phyloP scores from a whole-genome alignment of 1,140 invertebrate species.

The Heliconius himera region DNA sequence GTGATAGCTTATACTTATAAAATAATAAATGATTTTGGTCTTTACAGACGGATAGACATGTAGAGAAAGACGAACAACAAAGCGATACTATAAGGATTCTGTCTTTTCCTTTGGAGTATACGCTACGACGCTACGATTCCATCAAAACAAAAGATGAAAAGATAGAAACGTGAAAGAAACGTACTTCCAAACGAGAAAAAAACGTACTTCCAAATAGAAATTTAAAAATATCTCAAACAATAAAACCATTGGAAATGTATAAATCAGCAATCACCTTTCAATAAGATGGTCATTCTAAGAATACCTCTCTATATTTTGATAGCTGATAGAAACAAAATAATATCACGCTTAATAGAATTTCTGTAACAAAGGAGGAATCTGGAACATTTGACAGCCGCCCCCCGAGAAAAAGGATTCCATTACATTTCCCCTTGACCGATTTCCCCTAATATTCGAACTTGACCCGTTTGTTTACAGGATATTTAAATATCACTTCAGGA shows the following conservation, averaged over 20 bases:
- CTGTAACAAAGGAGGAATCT: background rate
- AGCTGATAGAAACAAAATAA: constrained; percentile 15
- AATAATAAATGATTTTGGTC: too few species aligned
- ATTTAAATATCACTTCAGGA: constrained; percentile 18
- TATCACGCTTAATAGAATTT: constrained; percentile 25
- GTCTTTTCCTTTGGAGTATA: too few species aligned
- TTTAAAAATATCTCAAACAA: too few species aligned
- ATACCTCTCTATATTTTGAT: background rate
- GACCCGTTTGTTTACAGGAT: constrained; percentile 25
- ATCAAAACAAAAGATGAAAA: too few species aligned
- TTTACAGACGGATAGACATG: too few species aligned
- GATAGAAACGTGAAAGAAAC: too few species aligned
- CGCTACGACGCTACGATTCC: too few species aligned
- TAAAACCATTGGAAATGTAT: background rate
- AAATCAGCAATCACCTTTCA: background rate
- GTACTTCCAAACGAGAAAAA: too few species aligned
- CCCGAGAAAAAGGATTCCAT: constrained; percentile 21
- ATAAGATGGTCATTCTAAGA: background rate
- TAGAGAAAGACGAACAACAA: too few species aligned
- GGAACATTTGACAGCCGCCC: constrained; percentile 16
- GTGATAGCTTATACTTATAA: too few species aligned
- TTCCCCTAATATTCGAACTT: constrained; percentile 28
- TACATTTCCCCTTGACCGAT: constrained; percentile 30
- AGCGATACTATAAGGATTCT: too few species aligned
- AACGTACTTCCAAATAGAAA: too few species aligned